Conservation (phyloP, 2,113 vertebrate genomes). For the Ictidomys tridecemlineatus region DNA sequence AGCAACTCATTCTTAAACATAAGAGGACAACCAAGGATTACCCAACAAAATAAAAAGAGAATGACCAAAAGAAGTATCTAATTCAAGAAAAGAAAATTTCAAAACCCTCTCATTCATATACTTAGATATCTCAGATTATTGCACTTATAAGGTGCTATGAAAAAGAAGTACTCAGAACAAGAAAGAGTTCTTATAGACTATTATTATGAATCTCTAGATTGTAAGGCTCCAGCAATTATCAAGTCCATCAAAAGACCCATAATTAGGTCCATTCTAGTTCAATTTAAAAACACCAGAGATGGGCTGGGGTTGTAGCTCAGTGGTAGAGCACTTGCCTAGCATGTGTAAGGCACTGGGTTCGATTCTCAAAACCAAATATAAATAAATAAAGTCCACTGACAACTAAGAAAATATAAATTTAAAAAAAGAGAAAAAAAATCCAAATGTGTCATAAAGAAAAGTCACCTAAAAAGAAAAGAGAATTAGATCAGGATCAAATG, state of each 20-base stretch:
- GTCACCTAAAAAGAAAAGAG: constrained; percentile 29
- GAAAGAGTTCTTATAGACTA: background rate
- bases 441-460: background rate
- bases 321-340: no score
- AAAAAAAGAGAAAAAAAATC: background rate
- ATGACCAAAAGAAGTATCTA: background rate
- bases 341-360: no score
- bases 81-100: background rate
- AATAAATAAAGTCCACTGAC: no score
- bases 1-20: constrained; percentile 32
- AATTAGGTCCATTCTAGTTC: constrained; percentile 21
- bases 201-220: constrained; percentile 1
- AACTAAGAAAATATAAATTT: no score
- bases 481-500: constrained; percentile 15
- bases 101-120: background rate
- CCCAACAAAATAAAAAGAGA: background rate
- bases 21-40: background rate
- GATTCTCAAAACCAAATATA: no score
- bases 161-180: constrained; percentile 45
- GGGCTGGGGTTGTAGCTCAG: no score
- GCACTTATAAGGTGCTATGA: background rate
- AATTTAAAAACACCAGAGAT: background rate
- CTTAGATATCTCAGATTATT: constrained; percentile 10
- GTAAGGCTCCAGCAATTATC: background rate
- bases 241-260: constrained; percentile 20